phyloP scores from a whole-genome alignment of 92 coral and sea anemone species.

The Metridium senile region DNA sequence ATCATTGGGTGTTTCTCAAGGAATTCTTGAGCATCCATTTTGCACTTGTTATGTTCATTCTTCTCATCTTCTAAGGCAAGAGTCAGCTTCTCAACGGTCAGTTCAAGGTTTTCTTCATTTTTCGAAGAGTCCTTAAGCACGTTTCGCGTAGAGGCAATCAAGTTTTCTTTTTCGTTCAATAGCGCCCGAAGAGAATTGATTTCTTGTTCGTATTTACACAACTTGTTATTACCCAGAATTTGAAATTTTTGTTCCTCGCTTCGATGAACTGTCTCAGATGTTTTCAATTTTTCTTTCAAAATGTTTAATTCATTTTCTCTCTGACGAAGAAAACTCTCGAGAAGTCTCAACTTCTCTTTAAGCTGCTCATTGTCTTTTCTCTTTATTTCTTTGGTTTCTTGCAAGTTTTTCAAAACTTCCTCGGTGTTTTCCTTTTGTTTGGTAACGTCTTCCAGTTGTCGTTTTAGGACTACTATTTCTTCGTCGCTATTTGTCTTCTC shows the following conservation, averaged over 20 bases:
- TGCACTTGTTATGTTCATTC: conserved; percentile 13
- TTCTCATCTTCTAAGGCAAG: conserved; percentile 38
- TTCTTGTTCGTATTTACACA: conserved; percentile 27
- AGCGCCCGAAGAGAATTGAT: conserved; percentile 15
- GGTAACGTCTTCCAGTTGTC: conserved; percentile 3
- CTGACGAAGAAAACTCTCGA: conserved; percentile 22
- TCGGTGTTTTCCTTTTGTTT: conserved; percentile 12
- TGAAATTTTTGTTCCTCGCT: conserved; percentile 31
- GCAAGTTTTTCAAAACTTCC: not conserved
- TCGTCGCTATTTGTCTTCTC: conserved; percentile 18
- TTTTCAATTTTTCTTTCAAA: not conserved
- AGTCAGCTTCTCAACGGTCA: conserved; percentile 41
- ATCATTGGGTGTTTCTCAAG: not conserved
- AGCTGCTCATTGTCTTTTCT: conserved; percentile 23
- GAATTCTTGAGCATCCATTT: conserved; percentile 6
- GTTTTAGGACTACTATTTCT: conserved; percentile 8
- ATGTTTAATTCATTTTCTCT: conserved; percentile 22
- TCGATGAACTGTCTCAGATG: conserved; percentile 1
- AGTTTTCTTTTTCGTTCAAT: conserved; percentile 42
- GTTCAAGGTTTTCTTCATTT: conserved; percentile 33
- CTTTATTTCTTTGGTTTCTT: not conserved
- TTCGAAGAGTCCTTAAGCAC: conserved; percentile 29
- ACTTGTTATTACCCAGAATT: not conserved
- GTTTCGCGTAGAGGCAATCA: conserved; percentile 21
- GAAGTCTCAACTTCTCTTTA: conserved; percentile 20